Conservation (phyloP, 2,113 vertebrate genomes). For the Plectropomus leopardus region DNA sequence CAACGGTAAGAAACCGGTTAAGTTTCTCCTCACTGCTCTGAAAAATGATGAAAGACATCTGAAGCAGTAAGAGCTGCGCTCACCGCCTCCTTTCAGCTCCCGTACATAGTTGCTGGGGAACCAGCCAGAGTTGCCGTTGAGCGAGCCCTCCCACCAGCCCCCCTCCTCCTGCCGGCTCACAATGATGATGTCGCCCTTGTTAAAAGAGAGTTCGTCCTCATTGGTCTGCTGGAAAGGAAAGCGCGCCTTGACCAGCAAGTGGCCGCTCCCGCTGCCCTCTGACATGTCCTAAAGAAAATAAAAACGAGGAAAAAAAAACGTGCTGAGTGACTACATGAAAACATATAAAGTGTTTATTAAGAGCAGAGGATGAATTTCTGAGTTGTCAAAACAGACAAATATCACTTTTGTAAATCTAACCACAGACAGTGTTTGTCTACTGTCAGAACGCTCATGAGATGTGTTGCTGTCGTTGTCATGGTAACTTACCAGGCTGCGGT, state of each 20-base stretch:
- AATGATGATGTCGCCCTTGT: constrained; percentile 95
- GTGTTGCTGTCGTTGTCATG: not conserved
- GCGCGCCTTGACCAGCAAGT: constrained; percentile 93
- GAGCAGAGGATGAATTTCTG: not conserved
- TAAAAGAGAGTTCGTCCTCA: constrained; percentile 96
- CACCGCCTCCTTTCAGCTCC: constrained; percentile 94
- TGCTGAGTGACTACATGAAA: not conserved
- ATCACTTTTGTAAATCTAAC: not conserved
- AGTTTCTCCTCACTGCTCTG: not conserved
- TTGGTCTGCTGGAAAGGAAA: constrained; percentile 97
- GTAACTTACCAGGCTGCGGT: constrained; percentile 95
- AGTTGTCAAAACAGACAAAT: not conserved
- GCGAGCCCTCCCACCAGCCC: constrained; percentile 97
- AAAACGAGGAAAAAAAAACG: not conserved
- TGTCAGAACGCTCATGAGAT: not conserved
- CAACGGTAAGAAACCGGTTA: not conserved
- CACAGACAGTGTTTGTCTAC: not conserved
- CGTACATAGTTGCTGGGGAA: constrained; percentile 98
- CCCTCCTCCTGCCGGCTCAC: constrained; percentile 95
- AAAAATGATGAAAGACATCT: not conserved
- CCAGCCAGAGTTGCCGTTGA: constrained; percentile 93
- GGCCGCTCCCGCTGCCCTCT: constrained; percentile 89
- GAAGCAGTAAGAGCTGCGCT: constrained; percentile 65
- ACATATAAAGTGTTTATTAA: not conserved
- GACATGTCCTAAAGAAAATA: constrained; percentile 94